Conservation (phyloP, 2,113 vertebrate genomes). For the Struthidea cinerea region DNA sequence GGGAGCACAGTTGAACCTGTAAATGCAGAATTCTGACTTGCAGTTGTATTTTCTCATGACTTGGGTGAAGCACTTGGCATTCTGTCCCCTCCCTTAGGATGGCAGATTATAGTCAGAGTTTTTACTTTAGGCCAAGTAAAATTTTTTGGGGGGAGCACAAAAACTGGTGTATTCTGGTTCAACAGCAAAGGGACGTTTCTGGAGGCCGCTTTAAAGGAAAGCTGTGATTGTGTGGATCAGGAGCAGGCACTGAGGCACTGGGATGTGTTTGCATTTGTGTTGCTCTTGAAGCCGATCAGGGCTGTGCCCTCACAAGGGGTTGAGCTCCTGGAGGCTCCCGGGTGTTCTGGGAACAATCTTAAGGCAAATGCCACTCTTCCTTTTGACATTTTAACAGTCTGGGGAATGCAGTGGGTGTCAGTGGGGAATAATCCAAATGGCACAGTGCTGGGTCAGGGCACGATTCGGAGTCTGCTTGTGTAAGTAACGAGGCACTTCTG, state of each 20-base stretch:
- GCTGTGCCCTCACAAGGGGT: not conserved
- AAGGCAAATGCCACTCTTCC: not conserved
- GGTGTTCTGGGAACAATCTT: not conserved
- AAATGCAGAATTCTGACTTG: not conserved
- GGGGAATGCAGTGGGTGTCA: slow-evolving; percentile 36
- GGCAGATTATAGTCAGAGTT: not conserved
- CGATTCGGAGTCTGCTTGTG: not conserved
- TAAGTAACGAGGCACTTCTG: not conserved
- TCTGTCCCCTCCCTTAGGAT: not conserved
- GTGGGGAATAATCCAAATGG: not conserved
- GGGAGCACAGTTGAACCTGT: not conserved
- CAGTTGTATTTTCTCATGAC: not conserved
- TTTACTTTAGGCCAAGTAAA: not conserved
- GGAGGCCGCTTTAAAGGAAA: not conserved
- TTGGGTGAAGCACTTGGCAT: not conserved
- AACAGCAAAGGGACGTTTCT: not conserved
- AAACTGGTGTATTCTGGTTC: not conserved
- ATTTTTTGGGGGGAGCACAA: rapidly evolving
- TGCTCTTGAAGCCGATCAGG: not conserved
- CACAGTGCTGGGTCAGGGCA: not conserved
- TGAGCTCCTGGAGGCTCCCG: not conserved
- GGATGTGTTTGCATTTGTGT: not conserved
- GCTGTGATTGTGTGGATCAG: not conserved
- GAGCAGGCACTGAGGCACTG: not conserved
- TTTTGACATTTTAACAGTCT: not conserved